Base-by-base conservation (phyloP, 2,113 vertebrate species). In the Toxotes chatareus region DNA sequence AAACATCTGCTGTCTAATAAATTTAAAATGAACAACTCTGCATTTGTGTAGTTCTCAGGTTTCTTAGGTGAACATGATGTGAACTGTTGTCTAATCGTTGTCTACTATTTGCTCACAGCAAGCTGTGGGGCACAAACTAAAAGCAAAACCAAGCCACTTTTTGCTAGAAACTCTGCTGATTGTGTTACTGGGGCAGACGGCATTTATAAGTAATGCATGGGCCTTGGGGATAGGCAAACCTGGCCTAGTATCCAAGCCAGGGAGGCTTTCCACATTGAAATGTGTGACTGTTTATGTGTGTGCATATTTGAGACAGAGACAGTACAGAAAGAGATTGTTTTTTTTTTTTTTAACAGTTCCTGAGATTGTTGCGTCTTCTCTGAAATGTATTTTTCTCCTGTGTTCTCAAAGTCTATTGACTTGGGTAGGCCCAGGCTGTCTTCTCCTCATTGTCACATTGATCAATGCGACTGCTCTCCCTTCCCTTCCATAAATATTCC, bases 381-480 rank as follows among this genome's bases (percentile, higher is more conserved):
- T 32, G 56, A 56, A 49, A 44, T 61, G 9, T 76, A 69, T 80
- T 83, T 79, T 76, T 44, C 31, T 71, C 44, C 34, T 46, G 53
- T 70, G 34, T 53, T 88, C 55, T 86, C 44, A 68, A 56, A 85
- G 51, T 60, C 55, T 65, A 71, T 77, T 86, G 81, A 83, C 65
- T 53, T 64, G 7, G 38, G 60, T 47, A 67, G 65, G 72, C 63
- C 56, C 6, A 23, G 44, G 32, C 51, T 75, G 73, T 83, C 60
- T 76, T 70, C 44, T 76, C 32, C 23, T 82, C 82, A 65, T 74
- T 79, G 85, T 82, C 73, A 80, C 88, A 90, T 87, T 87, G 86
- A 86, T 89, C 76, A 66, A 36, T 67, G 64, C 32, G 63, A 70
- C 51, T 53, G n/a, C 67, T 62, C 51, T 23, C 42, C 47, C 55